phyloP scores from a whole-genome alignment of 2,888 invertebrate species.

The Orgyia antiqua region DNA sequence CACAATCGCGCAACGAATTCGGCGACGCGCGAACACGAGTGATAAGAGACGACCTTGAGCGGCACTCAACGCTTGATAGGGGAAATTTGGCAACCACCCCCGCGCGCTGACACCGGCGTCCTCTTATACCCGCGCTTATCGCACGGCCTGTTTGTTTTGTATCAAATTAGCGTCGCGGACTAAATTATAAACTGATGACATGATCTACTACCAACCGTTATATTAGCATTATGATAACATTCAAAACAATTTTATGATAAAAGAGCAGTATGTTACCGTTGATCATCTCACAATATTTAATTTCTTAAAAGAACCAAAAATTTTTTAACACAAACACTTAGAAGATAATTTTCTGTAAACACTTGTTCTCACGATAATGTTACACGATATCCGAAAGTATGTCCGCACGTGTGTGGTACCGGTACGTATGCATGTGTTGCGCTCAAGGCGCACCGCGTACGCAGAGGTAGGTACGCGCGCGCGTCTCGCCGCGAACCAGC shows the following conservation, averaged over 20 bases:
- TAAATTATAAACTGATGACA: constrained; percentile 46
- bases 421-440: neutral
- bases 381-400: too few species aligned
- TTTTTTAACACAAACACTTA: neutral
- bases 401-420: constrained; percentile 17
- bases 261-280: neutral
- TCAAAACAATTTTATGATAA: too few species aligned
- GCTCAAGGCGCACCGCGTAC: constrained; percentile 36
- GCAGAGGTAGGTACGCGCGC: constrained; percentile 54
- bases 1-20: constrained; percentile 61
- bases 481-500: constrained; percentile 62
- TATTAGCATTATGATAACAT: constrained; percentile 30
- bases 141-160: constrained; percentile 60
- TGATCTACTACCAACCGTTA: constrained; percentile 49
- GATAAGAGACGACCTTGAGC: constrained; percentile 69
- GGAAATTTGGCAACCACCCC: constrained; percentile 56
- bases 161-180: constrained; percentile 58
- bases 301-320: constrained; percentile 12
- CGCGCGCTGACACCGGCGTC: constrained; percentile 21
- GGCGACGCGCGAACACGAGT: constrained; percentile 45
- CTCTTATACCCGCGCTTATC: constrained; percentile 53
- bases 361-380: constrained; percentile 13
- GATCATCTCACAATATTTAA: constrained; percentile 1
- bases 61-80: constrained; percentile 65
- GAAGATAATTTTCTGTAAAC: constrained; percentile 15